Percentiles rank a stretch among this genome's conserved stretches.
Conservation (phyloP, 2,113 vertebrate genomes). For the Hippocampus mohnikei region DNA sequence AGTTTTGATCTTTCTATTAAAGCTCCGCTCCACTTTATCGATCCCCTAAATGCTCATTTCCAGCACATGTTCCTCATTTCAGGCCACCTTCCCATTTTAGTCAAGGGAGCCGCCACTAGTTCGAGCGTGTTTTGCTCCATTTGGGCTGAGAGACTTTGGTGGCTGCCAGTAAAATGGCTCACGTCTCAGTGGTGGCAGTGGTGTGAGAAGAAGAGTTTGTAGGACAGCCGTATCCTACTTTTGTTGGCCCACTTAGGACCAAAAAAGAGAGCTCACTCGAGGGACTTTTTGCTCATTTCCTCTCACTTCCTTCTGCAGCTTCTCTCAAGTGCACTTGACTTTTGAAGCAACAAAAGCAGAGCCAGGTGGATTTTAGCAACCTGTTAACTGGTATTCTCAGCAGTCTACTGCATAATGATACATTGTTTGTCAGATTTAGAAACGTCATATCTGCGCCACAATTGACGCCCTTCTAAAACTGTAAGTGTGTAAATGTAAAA, state of each 20-base stretch:
- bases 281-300: slow-evolving; percentile 57
- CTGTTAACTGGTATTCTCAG: neutral
- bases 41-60: slow-evolving; percentile 23
- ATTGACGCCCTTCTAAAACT: neutral
- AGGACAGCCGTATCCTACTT: slow-evolving; percentile 80
- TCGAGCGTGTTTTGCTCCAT: slow-evolving; percentile 20
- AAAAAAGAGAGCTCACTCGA: slow-evolving; percentile 73
- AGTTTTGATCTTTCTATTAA: slow-evolving; percentile 28
- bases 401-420: neutral
- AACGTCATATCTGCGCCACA: no score
- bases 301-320: slow-evolving; percentile 22
- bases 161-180: slow-evolving; percentile 74
- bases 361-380: neutral
- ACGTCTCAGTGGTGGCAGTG: slow-evolving; percentile 63
- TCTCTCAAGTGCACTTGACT: slow-evolving; percentile 26
- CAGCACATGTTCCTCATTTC: slow-evolving; percentile 14
- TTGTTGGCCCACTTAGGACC: slow-evolving; percentile 74
- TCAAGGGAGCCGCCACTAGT: slow-evolving; percentile 20
- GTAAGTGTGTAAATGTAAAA: neutral
- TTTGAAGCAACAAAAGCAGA: slow-evolving; percentile 56
- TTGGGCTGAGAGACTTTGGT: slow-evolving; percentile 58
- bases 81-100: slow-evolving; percentile 18
- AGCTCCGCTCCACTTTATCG: slow-evolving; percentile 27
- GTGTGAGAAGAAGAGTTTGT: slow-evolving; percentile 66
- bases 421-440: no score